A percentile compares a stretch with the other conserved stretches of the same genome.
Conservation (phyloP, 35 echinoderm and acorn worm genomes). For the Lytechinus variegatus region DNA sequence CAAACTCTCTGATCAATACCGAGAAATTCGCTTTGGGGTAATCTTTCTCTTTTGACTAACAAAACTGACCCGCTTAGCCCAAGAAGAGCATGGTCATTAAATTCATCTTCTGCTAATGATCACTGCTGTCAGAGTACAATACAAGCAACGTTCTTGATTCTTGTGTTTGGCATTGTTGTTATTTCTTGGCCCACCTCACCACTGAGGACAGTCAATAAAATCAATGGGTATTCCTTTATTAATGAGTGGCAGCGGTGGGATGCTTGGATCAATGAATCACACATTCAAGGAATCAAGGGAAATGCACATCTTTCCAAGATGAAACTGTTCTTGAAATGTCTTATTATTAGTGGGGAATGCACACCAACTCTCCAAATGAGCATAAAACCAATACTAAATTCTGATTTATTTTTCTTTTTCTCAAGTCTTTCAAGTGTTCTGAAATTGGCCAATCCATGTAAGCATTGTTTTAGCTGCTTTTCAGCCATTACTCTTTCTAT, state of each 20-base stretch:
- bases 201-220: constrained; percentile 6
- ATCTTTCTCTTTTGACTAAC: not conserved
- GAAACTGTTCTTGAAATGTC: too few species aligned
- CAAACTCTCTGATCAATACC: not conserved
- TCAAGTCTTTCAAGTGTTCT: too few species aligned
- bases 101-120: not conserved
- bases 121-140: not conserved
- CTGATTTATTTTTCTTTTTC: too few species aligned
- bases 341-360: too few species aligned
- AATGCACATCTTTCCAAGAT: too few species aligned
- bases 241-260: not conserved
- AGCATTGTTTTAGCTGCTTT: too few species aligned
- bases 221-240: constrained; percentile 14
- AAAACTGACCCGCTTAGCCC: not conserved
- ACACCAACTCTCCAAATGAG: too few species aligned
- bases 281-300: not conserved
- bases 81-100: not conserved
- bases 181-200: not conserved
- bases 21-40: not conserved
- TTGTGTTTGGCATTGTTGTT: not conserved
- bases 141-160: constrained; percentile 1
- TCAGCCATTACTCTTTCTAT: too few species aligned
- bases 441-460: too few species aligned
- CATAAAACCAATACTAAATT: too few species aligned
- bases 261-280: not conserved